Percentiles rank a stretch among this genome's conserved stretches.
Evolutionary conservation across 2,797 vertebrate species (phyloP).

Genomic region (Pseudomugil tenellus): DNA sequence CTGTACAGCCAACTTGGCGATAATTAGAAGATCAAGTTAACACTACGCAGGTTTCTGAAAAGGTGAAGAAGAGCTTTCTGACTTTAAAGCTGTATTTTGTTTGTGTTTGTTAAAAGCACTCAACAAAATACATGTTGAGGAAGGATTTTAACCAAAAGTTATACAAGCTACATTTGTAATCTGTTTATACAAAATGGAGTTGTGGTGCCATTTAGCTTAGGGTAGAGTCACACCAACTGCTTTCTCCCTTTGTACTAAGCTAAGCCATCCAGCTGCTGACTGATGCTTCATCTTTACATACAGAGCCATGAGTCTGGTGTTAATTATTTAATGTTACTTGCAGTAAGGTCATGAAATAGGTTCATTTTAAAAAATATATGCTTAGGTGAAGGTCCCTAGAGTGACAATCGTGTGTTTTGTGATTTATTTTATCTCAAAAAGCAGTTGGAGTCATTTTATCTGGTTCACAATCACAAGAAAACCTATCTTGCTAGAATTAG

Average conservation of each 20-base stretch:
- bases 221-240: not conserved
- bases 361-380: not conserved
- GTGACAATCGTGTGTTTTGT: not conserved
- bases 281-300: not conserved
- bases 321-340: not conserved
- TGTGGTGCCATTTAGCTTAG: not conserved
- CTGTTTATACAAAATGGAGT: not conserved
- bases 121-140: not conserved
- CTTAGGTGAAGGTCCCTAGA: not conserved
- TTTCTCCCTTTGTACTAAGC: not conserved
- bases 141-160: not conserved
- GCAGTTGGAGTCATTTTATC: not conserved
- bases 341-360: not conserved
- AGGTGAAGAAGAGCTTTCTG: not conserved
- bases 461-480: not conserved
- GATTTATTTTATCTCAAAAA: not conserved
- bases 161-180: not conserved
- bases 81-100: not conserved
- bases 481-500: not conserved
- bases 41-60: not conserved
- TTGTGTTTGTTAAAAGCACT: not conserved
- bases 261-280: not conserved
- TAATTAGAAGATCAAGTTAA: not conserved
- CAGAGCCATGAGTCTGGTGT: not conserved
- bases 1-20: not conserved